phyloP scores from a whole-genome alignment of 2,797 vertebrate species.

The Chelidonichthys spinosus region DNA sequence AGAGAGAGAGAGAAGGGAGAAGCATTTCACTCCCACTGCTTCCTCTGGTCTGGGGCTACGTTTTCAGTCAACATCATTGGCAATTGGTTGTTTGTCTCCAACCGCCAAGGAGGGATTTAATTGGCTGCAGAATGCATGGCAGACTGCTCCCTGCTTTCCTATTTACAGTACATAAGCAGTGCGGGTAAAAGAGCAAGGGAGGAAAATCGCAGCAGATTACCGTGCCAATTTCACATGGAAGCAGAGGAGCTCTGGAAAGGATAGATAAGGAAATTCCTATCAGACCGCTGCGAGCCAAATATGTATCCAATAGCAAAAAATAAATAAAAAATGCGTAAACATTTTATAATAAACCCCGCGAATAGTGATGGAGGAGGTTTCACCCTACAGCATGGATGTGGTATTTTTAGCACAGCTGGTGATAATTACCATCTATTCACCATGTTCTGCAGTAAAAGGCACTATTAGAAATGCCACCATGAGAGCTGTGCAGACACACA shows the following conservation, averaged over 20 bases:
- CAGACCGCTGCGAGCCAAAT: constrained; percentile 85
- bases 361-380: constrained; percentile 83
- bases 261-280: constrained; percentile 87
- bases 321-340: constrained; percentile 77
- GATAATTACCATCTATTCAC: constrained; percentile 83
- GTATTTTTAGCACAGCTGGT: constrained; percentile 82
- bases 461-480: constrained; percentile 72
- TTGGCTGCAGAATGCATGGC: constrained; percentile 74
- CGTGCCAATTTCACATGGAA: constrained; percentile 84
- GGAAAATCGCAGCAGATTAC: constrained; percentile 85
- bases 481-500: constrained; percentile 42
- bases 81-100: constrained; percentile 72
- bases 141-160: constrained; percentile 75
- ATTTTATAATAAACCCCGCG: constrained; percentile 80
- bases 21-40: constrained; percentile 41
- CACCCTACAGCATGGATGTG: constrained; percentile 77
- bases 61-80: constrained; percentile 66
- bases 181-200: constrained; percentile 77
- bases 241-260: constrained; percentile 85
- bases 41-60: constrained; percentile 46
- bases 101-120: constrained; percentile 70
- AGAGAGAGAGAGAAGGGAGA: constrained; percentile 37
- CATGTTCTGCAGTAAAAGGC: constrained; percentile 66
- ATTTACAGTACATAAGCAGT: constrained; percentile 82
- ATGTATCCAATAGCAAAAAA: constrained; percentile 83